Percentiles rank a stretch among this genome's conserved stretches.
Evolutionary conservation across 2,888 invertebrate species (phyloP).

Genomic region (Dryobotodes eremita): DNA sequence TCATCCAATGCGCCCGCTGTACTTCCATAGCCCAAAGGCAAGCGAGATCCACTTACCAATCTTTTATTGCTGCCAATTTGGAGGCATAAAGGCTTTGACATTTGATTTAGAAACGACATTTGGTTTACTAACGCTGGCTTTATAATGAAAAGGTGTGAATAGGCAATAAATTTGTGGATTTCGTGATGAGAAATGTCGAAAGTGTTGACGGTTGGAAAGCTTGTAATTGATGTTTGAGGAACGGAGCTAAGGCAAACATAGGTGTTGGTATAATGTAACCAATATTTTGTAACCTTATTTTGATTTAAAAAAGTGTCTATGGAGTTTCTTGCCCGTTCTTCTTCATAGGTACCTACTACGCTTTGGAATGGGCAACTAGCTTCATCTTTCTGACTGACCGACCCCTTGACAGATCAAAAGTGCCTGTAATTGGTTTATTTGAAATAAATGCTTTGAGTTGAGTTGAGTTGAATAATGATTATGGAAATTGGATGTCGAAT

Average conservation of each 20-base stretch:
- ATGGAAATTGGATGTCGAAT: not conserved
- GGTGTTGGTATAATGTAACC: no score
- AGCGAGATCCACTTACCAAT: slow-evolving; percentile 60
- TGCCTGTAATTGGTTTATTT: no score
- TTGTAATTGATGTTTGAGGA: slow-evolving; percentile 30
- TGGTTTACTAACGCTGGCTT: slow-evolving; percentile 69
- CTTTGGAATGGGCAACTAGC: no score
- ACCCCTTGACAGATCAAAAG: no score
- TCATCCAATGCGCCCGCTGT: slow-evolving; percentile 22
- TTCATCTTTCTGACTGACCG: no score
- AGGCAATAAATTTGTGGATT: slow-evolving; percentile 57
- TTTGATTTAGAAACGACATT: slow-evolving; percentile 74
- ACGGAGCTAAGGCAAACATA: not conserved
- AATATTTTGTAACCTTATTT: no score
- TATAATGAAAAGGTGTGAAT: slow-evolving; percentile 60
- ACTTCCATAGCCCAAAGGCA: slow-evolving; percentile 54
- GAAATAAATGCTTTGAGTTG: no score
- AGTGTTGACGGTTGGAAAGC: slow-evolving; percentile 6
- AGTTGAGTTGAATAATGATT: slow-evolving; percentile 4
- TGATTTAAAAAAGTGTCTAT: no score
- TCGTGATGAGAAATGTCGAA: slow-evolving; percentile 31
- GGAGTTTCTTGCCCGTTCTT: no score
- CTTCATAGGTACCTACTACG: no score
- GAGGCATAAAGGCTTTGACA: slow-evolving; percentile 69
- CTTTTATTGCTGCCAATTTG: slow-evolving; percentile 67